These are phyloP conservation scores for Spea multiplicata DNA, from an alignment of 2,113 vertebrate species.

Conservation along the genomic window DNA sequence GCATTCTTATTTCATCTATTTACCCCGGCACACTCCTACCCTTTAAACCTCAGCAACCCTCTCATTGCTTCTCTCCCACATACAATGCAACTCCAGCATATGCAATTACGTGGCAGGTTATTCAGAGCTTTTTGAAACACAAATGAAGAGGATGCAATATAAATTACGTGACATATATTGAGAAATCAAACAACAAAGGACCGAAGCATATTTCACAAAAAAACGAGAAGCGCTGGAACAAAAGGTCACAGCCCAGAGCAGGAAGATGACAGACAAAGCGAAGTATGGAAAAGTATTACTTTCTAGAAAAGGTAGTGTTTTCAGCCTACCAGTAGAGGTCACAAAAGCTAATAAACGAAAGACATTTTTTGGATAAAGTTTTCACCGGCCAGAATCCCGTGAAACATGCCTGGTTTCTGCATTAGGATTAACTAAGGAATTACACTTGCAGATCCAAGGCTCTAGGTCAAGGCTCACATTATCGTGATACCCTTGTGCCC, in stretches of 20 bases:
- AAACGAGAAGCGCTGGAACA: not conserved
- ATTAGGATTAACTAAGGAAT: too few species aligned
- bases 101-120: not conserved
- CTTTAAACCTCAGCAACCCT: not conserved
- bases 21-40: not conserved
- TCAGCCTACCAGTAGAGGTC: not conserved
- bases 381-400: not conserved
- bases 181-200: not conserved
- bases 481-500: too few species aligned
- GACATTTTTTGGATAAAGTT: not conserved
- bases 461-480: too few species aligned
- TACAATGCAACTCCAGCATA: not conserved
- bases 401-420: not conserved
- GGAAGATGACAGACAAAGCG: not conserved
- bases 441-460: too few species aligned
- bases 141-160: too few species aligned
- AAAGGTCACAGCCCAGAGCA: not conserved
- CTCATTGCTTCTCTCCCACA: not conserved
- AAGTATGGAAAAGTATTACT: not conserved
- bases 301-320: not conserved
- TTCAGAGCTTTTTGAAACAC: not conserved
- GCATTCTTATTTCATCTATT: not conserved
- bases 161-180: too few species aligned
- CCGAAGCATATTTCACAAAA: not conserved
- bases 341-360: not conserved